Conservation (phyloP, 1,140 invertebrate genomes). For the Euglossa dilemma region DNA sequence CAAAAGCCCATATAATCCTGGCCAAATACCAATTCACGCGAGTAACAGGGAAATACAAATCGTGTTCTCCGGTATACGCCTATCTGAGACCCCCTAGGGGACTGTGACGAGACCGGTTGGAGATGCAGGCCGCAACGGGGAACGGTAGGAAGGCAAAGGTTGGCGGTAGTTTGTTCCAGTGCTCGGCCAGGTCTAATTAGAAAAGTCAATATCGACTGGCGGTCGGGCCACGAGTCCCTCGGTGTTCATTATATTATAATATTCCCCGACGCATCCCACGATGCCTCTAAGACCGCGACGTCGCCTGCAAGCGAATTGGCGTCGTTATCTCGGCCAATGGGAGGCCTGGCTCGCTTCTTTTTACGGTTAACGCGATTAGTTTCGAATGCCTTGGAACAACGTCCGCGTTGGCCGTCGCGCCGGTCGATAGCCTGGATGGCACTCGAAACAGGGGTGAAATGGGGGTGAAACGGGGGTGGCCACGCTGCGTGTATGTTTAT, state of each 20-base stretch:
- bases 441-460: not conserved
- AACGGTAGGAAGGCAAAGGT: constrained; percentile 28
- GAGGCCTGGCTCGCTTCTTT: too few species aligned
- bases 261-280: constrained; percentile 6
- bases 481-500: not conserved
- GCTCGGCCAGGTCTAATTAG: constrained; percentile 66
- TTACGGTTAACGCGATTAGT: not conserved
- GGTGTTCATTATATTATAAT: constrained; percentile 58
- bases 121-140: not conserved
- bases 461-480: too few species aligned
- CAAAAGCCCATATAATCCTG: too few species aligned
- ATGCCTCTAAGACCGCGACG: constrained; percentile 18
- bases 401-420: too few species aligned
- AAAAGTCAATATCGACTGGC: constrained; percentile 69
- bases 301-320: constrained; percentile 15
- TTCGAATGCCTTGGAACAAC: not conserved
- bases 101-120: not conserved
- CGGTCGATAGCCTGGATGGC: not conserved
- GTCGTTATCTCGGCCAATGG: constrained; percentile 12
- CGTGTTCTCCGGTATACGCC: too few species aligned
- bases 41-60: not conserved
- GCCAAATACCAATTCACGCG: too few species aligned
- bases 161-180: constrained; percentile 42
- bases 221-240: constrained; percentile 30
- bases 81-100: not conserved